Evolutionary conservation across 2,113 vertebrate species (phyloP).

Genomic region (Petromus typicus): DNA sequence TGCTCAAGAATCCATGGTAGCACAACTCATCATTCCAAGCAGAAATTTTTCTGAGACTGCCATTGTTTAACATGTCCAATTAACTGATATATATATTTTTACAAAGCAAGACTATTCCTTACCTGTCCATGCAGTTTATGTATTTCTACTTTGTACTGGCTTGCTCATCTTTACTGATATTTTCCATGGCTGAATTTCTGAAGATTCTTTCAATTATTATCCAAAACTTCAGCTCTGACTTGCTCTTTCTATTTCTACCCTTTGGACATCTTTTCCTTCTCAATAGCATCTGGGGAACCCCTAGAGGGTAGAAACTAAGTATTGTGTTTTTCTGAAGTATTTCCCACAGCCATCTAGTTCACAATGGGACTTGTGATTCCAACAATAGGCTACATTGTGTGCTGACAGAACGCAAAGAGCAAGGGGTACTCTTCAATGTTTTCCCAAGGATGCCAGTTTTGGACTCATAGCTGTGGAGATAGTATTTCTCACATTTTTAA

Average conservation of each 20-base stretch:
- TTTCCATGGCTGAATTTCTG: background rate
- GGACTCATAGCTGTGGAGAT: background rate
- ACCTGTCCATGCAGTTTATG: background rate
- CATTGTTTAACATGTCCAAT: background rate
- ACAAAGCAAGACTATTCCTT: background rate
- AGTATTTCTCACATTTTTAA: slow-evolving; percentile 4
- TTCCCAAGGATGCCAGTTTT: background rate
- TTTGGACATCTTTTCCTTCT: background rate
- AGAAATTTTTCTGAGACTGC: background rate
- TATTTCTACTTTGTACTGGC: background rate
- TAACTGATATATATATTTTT: background rate
- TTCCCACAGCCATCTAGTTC: background rate
- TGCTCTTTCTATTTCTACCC: background rate
- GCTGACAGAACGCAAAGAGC: background rate
- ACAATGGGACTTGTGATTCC: background rate
- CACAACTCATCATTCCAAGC: background rate
- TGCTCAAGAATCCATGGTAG: background rate
- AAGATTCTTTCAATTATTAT: background rate
- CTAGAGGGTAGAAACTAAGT: accelerated
- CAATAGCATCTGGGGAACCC: background rate
- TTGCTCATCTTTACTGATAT: background rate
- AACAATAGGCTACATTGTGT: background rate
- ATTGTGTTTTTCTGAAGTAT: background rate
- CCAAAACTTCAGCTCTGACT: background rate
- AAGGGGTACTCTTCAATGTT: background rate